Base-by-base conservation (phyloP, 2,888 invertebrate genomes). In the Synergus itoensis region DNA sequence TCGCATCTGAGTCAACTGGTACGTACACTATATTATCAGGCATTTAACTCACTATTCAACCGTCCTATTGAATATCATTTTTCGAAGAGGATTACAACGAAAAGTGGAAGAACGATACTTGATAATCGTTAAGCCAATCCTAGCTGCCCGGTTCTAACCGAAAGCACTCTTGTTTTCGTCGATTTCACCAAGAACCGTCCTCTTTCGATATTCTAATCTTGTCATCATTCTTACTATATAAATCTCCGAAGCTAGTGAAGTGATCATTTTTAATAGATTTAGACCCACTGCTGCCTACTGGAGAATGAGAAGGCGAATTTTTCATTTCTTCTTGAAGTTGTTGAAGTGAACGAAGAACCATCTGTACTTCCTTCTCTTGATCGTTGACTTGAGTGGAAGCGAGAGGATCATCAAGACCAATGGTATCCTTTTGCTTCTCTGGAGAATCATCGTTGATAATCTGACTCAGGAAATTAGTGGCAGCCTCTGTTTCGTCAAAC, bases 391-490 rank as follows among this genome's bases (percentile, higher is more conserved):
- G 73, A n/a, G 40, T n/a, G 16, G 73, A 73, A n/a, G n/a, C 53
- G 36, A 73, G 41, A 86, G 73, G n/a, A 85, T 84, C 80, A 4
- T 83, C 82, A 0, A 78, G 18, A 75, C 62, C 21, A 63, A 45
- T 53, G 16, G 80, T 36, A 16, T 90, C 90, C 81, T 90, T 90
- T 28, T 88, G 84, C 67, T 88, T 89, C 2, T 89, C 89, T 7
- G 80, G 76, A 83, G 81, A 80, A 78, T 89, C 89, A 5, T 91
- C 90, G 77, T 92, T 92, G 67, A 92, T 92, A 63, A 92, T 91
- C 84, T 92, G 92, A 86, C 92, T 92, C n/a, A 93, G 88, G 63
- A 91, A 90, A 85, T 91, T 92, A 9, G 92, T 92, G 18, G 93
- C 93, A 1, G 92, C 92, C 79, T 91, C 90, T 3, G 92, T 92